Evolutionary conservation across 2,888 invertebrate species (phyloP), one percentile per base, ranked within the genome.

Genomic region (Ecliptopera silaceata): DNA sequence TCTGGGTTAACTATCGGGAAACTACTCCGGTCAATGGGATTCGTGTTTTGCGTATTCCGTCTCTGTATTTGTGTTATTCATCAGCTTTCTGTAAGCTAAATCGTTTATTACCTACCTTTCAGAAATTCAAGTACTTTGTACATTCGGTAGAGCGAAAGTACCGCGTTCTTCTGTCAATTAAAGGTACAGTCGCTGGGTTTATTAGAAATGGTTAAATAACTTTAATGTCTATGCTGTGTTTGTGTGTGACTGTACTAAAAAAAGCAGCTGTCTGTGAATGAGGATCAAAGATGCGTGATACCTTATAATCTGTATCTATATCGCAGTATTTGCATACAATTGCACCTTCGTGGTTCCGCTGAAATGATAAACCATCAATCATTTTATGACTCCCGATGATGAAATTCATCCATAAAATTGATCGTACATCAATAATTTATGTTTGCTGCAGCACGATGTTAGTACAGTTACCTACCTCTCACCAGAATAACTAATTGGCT

Each of bases 1-100:
- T 83, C 82, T 88, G 67, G 87, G 87, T 85, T 84, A 82, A 79
- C 75, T 72, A 65, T 64, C 65, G 70, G 70, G 65, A 68, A 42
- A 70, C 69, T 74, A 62, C 66, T 64, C 62, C 62, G 68, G 63
- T 50, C 32, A 68, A 72, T 71, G 66, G 65, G 66, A 68, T 66
- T 68, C 64, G 68, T 63, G 47, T 31, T 61, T 46, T 44, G 56
- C 47, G 53, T 59, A 59, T 56, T 60, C 36, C 45, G 12, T 45
- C 36, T 46, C 32, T 26, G 39, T 11, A 44, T 49, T 34, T 49
- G n/a, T 57, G 39, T 39, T 45, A 45, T 43, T 41, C 51, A 47
- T 51, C 47, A 47, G 47, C 54, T 42, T 17, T 22, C 17, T 12
- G n/a, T 12, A 6, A 36, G 15, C 4, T 36, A 15, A 13, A 34